A percentile compares a stretch with the other conserved stretches of the same genome.
phyloP scores from a whole-genome alignment of 2,113 vertebrate species.

The Semnornis frantzii region DNA sequence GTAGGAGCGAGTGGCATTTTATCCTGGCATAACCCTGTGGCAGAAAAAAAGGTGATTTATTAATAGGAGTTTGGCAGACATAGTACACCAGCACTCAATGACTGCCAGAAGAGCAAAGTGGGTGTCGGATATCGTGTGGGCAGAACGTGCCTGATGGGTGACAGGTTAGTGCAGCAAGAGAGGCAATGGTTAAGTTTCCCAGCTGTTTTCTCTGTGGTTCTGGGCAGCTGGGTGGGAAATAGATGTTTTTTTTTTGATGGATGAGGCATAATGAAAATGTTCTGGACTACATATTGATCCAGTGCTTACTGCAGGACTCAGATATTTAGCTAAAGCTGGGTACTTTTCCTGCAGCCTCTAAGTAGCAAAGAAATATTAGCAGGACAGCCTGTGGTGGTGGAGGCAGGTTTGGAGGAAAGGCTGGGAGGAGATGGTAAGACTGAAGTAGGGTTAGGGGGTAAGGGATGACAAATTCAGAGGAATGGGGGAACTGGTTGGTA shows the following conservation, averaged over 20 bases:
- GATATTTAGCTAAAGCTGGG: neutral
- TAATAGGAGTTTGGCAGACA: conserved; percentile 62
- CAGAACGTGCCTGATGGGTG: neutral
- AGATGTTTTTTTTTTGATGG: neutral
- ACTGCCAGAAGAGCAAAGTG: neutral
- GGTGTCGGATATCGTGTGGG: conserved; percentile 17
- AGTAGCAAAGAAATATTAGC: neutral
- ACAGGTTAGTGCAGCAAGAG: neutral
- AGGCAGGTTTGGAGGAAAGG: neutral
- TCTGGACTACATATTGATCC: neutral
- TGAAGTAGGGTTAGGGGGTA: neutral
- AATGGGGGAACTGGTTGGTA: neutral
- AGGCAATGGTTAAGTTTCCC: neutral
- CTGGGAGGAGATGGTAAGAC: neutral
- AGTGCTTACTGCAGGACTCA: neutral
- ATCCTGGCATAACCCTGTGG: neutral
- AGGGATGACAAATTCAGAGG: neutral
- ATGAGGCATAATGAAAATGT: neutral
- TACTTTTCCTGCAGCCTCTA: neutral
- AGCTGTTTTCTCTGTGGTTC: neutral
- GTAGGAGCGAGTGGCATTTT: neutral
- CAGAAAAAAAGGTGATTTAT: conserved; percentile 41
- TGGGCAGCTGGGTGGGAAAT: neutral
- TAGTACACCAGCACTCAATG: conserved; percentile 9
- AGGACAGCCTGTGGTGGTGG: neutral